These are phyloP conservation scores for Cryptosula pallasiana DNA, from an alignment of 2,888 invertebrate species.

Conservation along the genomic window DNA sequence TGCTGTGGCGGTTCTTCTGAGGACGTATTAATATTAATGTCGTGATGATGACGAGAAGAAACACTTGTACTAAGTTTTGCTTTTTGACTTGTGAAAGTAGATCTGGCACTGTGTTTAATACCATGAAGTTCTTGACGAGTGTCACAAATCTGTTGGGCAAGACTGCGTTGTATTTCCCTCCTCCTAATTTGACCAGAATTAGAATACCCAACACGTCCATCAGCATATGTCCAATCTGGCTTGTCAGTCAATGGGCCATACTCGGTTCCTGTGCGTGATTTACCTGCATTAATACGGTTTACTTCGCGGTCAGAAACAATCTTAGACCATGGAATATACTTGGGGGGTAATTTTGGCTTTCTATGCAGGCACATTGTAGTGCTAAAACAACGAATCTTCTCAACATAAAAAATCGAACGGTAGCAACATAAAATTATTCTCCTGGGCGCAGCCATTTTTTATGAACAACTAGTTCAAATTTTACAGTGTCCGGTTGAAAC, in stretches of 20 bases:
- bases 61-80: too few species aligned
- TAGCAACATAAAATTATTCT: too few species aligned
- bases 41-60: too few species aligned
- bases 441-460: too few species aligned
- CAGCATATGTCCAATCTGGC: constrained; percentile 23
- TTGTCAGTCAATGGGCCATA: constrained; percentile 21
- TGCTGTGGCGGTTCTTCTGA: too few species aligned
- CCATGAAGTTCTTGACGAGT: not conserved
- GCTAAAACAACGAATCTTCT: constrained; percentile 1
- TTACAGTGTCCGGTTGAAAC: too few species aligned
- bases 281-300: not conserved
- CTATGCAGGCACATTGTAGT: not conserved
- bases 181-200: not conserved
- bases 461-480: too few species aligned
- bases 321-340: not conserved
- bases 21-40: too few species aligned
- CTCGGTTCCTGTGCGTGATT: constrained; percentile 6
- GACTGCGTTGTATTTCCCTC: not conserved
- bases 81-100: too few species aligned
- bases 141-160: not conserved
- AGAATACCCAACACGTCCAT: constrained; percentile 14
- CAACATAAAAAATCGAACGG: too few species aligned
- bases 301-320: constrained; percentile 18
- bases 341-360: not conserved
- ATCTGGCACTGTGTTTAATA: too few species aligned